Base-by-base conservation (phyloP, 2,888 invertebrate species). In the Hedychridium roseum region DNA sequence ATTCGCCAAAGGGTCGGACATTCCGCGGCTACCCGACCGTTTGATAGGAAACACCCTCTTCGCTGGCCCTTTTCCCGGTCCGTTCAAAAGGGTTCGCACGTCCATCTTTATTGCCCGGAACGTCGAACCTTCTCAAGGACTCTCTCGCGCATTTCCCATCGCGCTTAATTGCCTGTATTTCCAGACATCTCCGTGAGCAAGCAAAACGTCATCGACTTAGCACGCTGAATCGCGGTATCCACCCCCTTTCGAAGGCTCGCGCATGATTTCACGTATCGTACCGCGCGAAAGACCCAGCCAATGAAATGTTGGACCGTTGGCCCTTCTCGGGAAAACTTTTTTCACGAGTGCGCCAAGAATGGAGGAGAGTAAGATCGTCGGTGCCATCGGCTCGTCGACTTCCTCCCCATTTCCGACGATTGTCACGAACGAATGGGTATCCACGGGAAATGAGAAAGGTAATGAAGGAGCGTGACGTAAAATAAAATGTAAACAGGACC, bases 41-140 rank as follows among this genome's bases (percentile, higher is more conserved):
- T 74, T 72, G 75, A 73, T 69, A 73, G 59, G 52, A 55, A 66
- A 76, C 66, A 73, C 70, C 70, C 67, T 66, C 64, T 56, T 49
- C 44, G 46, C 40, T 37, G 50, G 46, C 59, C 51, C 54, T 45
- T 48, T 38, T 58, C 45, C 35, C 50, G 49, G 49, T 47, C 52
- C 63, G 60, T n/a, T 67, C 70, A 66, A 69, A 72, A 64, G 66
- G 43, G 42, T 59, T 68, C 62, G 57, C 63, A 64, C 46, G 65
- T 67, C 66, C 48, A 46, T 52, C 45, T n/a, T n/a, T 44, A 54
- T 50, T 43, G 57, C 60, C 43, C 59, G 66, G 66, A 70, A 73
- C 57, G 46, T 38, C 42, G 35, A 60, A 46, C 50, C 54, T 23
- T 58, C 41, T 50, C 52, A 45, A 53, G 51, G 41, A 41, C 57